Percentiles rank a stretch among this genome's conserved stretches.
phyloP scores from a whole-genome alignment of 2,797 vertebrate genomes.

The Galagoides demidoff region DNA sequence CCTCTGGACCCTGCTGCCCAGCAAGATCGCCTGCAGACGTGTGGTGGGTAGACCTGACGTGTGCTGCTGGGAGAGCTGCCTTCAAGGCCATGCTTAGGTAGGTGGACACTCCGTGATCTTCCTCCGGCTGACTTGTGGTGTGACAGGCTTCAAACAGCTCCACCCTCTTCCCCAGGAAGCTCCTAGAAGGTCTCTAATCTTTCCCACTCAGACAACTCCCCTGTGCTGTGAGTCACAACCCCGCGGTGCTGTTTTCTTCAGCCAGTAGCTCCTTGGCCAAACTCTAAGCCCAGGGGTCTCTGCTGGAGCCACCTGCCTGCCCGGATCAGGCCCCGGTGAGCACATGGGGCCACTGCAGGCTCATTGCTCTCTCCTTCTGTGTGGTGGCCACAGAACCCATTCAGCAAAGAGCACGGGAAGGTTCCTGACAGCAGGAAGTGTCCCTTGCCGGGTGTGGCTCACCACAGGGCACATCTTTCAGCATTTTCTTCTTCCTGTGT shows the following conservation, averaged over 20 bases:
- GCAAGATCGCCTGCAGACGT: fast-evolving
- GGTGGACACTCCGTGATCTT: no score
- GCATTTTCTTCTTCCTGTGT: fast-evolving
- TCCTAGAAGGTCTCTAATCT: no score
- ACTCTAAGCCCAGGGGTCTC: not conserved
- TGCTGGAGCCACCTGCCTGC: no score
- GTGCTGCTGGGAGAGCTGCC: not conserved
- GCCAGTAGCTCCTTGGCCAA: no score
- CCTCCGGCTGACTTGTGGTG: not conserved
- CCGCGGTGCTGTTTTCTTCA: fast-evolving
- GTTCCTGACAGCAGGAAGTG: fast-evolving
- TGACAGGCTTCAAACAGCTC: not conserved
- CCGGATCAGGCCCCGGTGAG: not conserved
- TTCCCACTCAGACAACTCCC: not conserved
- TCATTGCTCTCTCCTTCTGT: not conserved
- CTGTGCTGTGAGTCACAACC: not conserved
- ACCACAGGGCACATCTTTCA: not conserved
- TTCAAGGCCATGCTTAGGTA: fast-evolving
- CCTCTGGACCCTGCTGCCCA: not conserved
- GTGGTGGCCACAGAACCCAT: no score
- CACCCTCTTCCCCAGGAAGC: not conserved
- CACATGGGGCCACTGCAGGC: fast-evolving
- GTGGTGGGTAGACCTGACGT: no score
- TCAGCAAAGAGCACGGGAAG: not conserved
- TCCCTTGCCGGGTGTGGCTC: fast-evolving